Percentiles rank a stretch among this genome's conserved stretches.
Conservation (phyloP, 1,140 invertebrate species). For the Cyclina sinensis region DNA sequence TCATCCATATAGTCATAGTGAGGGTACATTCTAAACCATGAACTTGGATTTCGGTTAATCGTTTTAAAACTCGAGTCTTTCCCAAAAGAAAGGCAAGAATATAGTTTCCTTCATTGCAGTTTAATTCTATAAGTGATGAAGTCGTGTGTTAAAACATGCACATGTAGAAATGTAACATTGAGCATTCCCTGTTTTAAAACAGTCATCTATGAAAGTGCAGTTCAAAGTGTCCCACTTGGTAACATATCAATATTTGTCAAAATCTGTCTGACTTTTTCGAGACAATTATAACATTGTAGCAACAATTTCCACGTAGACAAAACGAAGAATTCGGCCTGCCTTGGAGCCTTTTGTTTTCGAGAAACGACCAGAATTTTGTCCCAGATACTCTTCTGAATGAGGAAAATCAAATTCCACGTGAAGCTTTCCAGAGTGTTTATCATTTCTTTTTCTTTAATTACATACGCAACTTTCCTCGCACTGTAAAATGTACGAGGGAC, state of each 20-base stretch:
- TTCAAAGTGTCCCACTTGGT: neutral
- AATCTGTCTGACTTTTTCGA: neutral
- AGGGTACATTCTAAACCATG: neutral
- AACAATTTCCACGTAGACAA: neutral
- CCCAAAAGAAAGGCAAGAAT: neutral
- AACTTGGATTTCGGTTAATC: neutral
- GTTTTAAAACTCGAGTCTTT: neutral
- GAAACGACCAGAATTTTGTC: neutral
- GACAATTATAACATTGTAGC: neutral
- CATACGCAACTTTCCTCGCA: neutral
- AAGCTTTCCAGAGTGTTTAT: neutral
- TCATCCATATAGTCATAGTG: slow-evolving; percentile 6
- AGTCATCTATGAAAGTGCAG: neutral
- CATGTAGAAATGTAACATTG: neutral
- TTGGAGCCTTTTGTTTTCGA: too few relatives aligned
- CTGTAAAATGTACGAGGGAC: neutral
- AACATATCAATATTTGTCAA: neutral
- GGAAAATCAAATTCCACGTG: neutral
- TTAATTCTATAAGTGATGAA: neutral
- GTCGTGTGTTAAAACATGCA: neutral
- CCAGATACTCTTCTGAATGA: neutral
- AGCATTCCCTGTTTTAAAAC: neutral
- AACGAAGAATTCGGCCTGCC: too few relatives aligned
- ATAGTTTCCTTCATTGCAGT: neutral
- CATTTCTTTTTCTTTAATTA: neutral